phyloP scores from a whole-genome alignment of 2,888 invertebrate species.

The Rapana venosa region DNA sequence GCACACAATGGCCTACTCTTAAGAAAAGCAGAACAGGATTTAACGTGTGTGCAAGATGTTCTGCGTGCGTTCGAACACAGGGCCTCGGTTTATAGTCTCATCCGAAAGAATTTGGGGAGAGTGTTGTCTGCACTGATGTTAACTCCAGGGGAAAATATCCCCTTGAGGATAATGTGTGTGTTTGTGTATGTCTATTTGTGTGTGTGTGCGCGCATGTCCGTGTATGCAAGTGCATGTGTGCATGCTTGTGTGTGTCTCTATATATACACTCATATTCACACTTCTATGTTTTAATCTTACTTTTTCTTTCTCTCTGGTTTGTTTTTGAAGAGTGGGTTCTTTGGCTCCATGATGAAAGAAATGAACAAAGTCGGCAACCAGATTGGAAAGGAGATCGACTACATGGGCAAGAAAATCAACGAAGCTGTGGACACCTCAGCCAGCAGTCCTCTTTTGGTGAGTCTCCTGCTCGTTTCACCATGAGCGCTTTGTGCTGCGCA shows the following conservation, averaged over 20 bases:
- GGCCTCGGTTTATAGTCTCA: too few species aligned
- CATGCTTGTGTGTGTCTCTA: background rate
- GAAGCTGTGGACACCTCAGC: conserved; percentile 56
- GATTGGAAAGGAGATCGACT: conserved; percentile 61
- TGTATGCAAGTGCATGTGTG: background rate
- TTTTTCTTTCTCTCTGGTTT: background rate
- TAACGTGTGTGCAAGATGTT: too few species aligned
- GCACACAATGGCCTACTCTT: too few species aligned
- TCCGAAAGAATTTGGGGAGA: too few species aligned
- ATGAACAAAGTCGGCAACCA: conserved; percentile 61
- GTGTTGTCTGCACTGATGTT: too few species aligned
- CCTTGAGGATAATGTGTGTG: background rate
- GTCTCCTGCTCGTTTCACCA: background rate
- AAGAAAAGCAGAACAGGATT: too few species aligned
- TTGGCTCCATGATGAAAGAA: conserved; percentile 60
- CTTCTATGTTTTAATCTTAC: background rate
- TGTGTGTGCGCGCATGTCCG: background rate
- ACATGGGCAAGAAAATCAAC: conserved; percentile 59
- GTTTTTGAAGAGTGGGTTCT: conserved; percentile 28
- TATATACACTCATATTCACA: background rate
- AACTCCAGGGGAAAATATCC: too few species aligned
- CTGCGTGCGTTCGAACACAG: too few species aligned
- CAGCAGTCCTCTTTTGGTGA: conserved; percentile 42
- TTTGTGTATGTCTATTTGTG: background rate
- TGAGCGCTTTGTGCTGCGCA: too few species aligned